Percentiles rank a stretch among this genome's conserved stretches.
Conservation (phyloP, 2,113 vertebrate genomes). For the Butastur rufipennis region DNA sequence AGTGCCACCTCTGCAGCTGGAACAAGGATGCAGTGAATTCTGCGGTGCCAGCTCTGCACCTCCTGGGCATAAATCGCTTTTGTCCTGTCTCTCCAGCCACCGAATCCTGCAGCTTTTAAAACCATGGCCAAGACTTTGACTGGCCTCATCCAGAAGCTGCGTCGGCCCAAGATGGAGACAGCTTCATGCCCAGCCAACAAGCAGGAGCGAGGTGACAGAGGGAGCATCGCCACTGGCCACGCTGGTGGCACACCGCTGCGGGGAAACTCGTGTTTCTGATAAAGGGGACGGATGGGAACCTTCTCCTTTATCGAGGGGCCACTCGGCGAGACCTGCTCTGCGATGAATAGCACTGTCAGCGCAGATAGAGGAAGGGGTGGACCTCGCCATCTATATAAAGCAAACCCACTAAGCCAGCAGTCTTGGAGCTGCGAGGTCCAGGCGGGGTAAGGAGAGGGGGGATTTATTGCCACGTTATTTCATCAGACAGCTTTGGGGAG, state of each 20-base stretch:
- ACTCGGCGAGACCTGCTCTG: rapidly evolving
- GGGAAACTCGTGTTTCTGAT: rapidly evolving
- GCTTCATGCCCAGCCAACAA: rapidly evolving
- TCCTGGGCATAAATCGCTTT: background rate
- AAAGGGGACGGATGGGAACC: background rate
- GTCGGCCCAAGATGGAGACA: rapidly evolving
- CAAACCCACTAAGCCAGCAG: rapidly evolving
- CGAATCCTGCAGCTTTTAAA: background rate
- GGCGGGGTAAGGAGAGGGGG: background rate
- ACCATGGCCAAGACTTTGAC: background rate
- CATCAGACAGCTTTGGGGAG: background rate
- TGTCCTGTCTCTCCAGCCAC: background rate
- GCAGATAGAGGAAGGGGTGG: background rate
- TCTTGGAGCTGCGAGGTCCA: background rate
- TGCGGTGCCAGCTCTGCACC: background rate
- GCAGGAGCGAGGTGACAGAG: rapidly evolving
- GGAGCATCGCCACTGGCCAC: rapidly evolving
- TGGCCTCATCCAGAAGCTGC: background rate
- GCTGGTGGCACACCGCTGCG: background rate
- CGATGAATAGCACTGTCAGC: background rate
- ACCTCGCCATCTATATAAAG: background rate
- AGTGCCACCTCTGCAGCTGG: background rate
- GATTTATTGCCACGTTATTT: background rate
- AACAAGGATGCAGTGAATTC: rapidly evolving
- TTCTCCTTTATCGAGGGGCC: background rate